Percentiles rank a stretch among this genome's conserved stretches.
These are phyloP conservation scores for Lithobates sylvaticus DNA, from an alignment of 2,797 vertebrate species.

Conservation along the genomic window DNA sequence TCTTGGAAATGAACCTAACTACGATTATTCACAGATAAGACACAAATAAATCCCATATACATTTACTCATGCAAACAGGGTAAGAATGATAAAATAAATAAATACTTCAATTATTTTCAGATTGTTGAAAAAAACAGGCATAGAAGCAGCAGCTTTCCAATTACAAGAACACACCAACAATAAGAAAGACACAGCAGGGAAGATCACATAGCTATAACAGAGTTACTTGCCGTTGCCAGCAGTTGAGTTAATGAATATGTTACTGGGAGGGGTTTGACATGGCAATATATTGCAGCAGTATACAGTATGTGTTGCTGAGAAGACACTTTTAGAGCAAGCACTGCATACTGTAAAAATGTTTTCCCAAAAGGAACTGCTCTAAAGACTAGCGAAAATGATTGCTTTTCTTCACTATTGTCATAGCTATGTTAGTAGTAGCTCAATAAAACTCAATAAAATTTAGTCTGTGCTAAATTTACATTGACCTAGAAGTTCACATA, in stretches of 20 bases:
- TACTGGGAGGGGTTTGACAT: constrained; percentile 16
- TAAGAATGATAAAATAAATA: background rate
- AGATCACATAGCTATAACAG: constrained; percentile 23
- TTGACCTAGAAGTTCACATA: background rate
- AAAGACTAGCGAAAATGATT: background rate
- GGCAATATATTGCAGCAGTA: constrained; percentile 23
- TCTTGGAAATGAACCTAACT: too few species aligned
- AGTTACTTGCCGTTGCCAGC: constrained; percentile 44
- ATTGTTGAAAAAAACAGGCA: constrained; percentile 13
- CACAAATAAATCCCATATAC: too few species aligned
- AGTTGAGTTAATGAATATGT: constrained; percentile 47
- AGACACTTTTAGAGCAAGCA: constrained; percentile 21
- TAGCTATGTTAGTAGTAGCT: background rate
- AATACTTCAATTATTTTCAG: constrained; percentile 33
- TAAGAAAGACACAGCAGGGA: constrained; percentile 46
- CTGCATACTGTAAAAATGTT: constrained; percentile 25
- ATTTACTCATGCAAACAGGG: background rate
- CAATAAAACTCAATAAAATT: background rate
- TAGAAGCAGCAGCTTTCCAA: constrained; percentile 19
- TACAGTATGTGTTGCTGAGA: constrained; percentile 9
- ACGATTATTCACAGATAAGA: too few species aligned
- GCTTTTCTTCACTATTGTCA: background rate
- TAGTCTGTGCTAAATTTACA: constrained; percentile 1
- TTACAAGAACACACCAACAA: constrained; percentile 34
- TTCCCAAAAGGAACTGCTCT: constrained; percentile 6